These are phyloP conservation scores for Delichon dasypus DNA, from an alignment of 2,797 vertebrate genomes.

Conservation along the genomic window DNA sequence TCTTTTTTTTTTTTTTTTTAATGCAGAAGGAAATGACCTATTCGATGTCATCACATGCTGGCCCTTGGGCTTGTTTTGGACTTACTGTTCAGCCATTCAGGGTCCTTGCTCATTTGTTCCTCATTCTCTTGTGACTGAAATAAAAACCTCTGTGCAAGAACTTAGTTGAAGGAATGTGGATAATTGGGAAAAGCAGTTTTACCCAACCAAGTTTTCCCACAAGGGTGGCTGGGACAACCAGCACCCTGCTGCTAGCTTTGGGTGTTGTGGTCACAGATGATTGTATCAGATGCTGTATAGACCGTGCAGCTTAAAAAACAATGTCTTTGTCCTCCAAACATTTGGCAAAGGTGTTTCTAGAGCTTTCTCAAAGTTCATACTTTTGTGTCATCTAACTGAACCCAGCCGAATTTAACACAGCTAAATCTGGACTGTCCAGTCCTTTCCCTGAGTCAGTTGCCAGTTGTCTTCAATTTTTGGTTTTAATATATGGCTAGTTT, in stretches of 20 bases:
- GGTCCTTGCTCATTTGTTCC: constrained; percentile 7
- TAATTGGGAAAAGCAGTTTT: constrained; percentile 23
- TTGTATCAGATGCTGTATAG: not conserved
- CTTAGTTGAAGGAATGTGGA: not conserved
- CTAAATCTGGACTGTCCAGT: not conserved
- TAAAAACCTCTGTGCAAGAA: not conserved
- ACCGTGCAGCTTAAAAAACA: not conserved
- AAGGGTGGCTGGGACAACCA: not conserved
- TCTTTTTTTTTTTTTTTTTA: too few relatives aligned
- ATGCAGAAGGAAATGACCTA: not conserved
- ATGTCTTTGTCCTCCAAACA: not conserved
- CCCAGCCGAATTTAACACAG: not conserved
- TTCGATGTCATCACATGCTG: not conserved
- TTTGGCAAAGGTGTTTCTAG: not conserved
- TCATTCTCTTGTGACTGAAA: not conserved
- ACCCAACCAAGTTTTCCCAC: not conserved
- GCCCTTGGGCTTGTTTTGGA: not conserved
- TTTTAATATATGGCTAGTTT: not conserved
- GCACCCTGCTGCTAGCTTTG: not conserved
- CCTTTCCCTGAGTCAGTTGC: not conserved
- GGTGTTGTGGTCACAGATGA: not conserved
- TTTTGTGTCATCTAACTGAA: not conserved
- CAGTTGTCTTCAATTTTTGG: not conserved
- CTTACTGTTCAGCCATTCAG: not conserved
- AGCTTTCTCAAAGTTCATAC: not conserved